Evolutionary conservation across 1,140 invertebrate genomes (phyloP).

Genomic region (Stegodyphus dumicola): DNA sequence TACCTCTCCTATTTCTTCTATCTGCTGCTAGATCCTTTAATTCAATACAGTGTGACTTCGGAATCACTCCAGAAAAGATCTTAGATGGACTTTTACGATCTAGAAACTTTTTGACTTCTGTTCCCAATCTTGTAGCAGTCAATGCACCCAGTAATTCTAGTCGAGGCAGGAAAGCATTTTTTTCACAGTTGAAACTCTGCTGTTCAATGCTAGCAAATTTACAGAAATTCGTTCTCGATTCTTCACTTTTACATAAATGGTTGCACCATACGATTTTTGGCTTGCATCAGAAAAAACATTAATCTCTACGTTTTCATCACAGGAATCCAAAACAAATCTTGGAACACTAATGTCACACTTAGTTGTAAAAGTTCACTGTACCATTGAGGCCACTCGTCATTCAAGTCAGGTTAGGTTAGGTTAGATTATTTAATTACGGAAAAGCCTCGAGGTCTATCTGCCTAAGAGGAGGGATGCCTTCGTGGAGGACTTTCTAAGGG

Average conservation of each 20-base stretch:
- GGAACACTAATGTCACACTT: neutral
- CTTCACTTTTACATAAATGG: conserved; percentile 5
- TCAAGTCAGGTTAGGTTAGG: no score
- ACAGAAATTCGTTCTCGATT: neutral
- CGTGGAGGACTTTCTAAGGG: no score
- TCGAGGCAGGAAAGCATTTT: neutral
- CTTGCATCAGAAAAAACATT: neutral
- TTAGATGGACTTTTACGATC: neutral
- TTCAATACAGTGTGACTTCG: no score
- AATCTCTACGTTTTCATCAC: neutral
- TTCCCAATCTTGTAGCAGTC: neutral
- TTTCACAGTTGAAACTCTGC: neutral
- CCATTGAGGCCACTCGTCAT: neutral
- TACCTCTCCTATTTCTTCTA: no score
- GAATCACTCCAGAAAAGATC: no score
- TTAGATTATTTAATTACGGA: no score
- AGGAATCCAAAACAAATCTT: neutral
- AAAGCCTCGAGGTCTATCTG: no score
- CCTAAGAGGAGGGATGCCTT: no score
- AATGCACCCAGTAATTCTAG: neutral
- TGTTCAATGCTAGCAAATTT: neutral
- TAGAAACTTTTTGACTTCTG: neutral
- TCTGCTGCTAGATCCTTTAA: no score
- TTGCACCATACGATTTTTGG: neutral
- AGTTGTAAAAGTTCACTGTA: neutral